Percentiles rank a stretch among this genome's conserved stretches.
phyloP scores from a whole-genome alignment of 2,113 vertebrate species.

The Micronycteris hirsuta region DNA sequence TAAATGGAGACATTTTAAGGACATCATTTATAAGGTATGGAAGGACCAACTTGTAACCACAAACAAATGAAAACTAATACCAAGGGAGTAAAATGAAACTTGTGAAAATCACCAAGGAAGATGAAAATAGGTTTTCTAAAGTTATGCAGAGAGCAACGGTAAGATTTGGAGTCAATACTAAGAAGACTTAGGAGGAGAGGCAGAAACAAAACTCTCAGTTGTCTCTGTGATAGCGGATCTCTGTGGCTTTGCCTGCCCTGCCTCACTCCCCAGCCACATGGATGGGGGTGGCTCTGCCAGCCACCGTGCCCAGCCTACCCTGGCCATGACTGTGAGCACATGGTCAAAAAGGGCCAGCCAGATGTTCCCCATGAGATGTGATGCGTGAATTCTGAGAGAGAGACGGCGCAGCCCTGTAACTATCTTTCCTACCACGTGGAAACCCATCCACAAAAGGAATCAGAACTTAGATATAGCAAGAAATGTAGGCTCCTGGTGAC shows the following conservation, averaged over 20 bases:
- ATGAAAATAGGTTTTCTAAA: constrained; percentile 2
- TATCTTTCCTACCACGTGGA: neutral
- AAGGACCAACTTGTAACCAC: neutral
- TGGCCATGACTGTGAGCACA: neutral
- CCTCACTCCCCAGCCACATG: neutral
- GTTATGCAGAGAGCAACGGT: neutral
- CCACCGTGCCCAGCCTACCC: neutral
- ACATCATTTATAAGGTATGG: neutral
- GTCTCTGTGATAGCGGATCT: neutral
- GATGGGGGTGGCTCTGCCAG: neutral
- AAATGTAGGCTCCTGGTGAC: neutral
- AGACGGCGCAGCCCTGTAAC: neutral
- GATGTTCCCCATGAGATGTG: neutral
- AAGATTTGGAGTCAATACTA: neutral
- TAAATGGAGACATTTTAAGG: neutral
- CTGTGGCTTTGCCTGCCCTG: neutral
- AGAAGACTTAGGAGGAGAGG: neutral
- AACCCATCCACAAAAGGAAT: neutral
- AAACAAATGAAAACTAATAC: constrained; percentile 9
- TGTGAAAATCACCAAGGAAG: constrained; percentile 3
- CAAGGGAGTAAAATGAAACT: neutral
- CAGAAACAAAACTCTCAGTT: neutral
- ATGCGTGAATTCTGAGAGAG: neutral
- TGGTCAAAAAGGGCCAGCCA: neutral
- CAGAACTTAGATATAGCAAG: neutral